Base-by-base conservation (phyloP, 2,797 vertebrate species). In the Galaxias olidus region DNA sequence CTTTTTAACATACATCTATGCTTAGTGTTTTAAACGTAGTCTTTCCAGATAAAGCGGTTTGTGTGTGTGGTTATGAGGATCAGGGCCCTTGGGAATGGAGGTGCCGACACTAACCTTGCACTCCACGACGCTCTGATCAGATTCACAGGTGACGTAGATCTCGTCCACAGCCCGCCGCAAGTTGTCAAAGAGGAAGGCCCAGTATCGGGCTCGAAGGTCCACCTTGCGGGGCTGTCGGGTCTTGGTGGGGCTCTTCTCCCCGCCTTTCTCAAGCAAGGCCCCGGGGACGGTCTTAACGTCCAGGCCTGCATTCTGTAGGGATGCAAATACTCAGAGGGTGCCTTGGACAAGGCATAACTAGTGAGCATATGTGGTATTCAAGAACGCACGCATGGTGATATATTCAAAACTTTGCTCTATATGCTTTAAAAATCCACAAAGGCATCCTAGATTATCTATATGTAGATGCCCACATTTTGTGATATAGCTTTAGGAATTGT, bases 181-280 rank as follows among this genome's bases (percentile, higher is more conserved):
- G 74, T 99, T 99, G 81, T 99, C 98, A 12, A 99, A 99, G 12
- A 99, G 96, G 74, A 99, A 99, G 0, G 98, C 98, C 98, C 98
- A 99, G 83, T 99, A 99, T 11, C 97, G 93, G 0, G 97, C 97
- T 65, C 97, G 88, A 47, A 99, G 89, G 75, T 99, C 98, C 73
- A 97, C 94, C 86, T 96, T 99, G 5, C 98, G 94, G 4, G 96
- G 97, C 66, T 94, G 96, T 63, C 97, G 90, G 43, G 81, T 71
- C 78, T 99, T 99, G 0, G 93, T 96, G 6, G 98, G 98, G 81
- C 97, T 99, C 87, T 99, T 99, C 76, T 99, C 96, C 8, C 93
- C 77, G 65, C 76, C 92, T 76, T 98, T 99, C 18, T 99, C 97
- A 82, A 94, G 84, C 60, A 91, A 11, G 66, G 85, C 61, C 58